These are phyloP conservation scores for Meriones unguiculatus DNA, from an alignment of 2,113 vertebrate genomes.

Conservation along the genomic window DNA sequence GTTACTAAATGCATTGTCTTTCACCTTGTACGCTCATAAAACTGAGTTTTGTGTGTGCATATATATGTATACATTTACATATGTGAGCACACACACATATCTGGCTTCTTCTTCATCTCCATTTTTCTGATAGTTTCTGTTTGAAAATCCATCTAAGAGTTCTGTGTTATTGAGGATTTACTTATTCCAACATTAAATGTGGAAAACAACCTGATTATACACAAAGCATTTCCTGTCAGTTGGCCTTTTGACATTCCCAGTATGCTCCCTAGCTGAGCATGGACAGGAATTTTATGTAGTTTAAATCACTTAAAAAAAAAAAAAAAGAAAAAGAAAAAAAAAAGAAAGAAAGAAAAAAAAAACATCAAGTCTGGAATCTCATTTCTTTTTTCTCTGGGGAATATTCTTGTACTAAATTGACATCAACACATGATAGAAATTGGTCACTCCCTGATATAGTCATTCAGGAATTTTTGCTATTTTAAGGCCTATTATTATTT, in stretches of 20 bases:
- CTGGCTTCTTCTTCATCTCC: background rate
- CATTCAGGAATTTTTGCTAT: conserved; percentile 80
- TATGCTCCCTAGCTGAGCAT: conserved; percentile 52
- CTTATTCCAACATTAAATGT: conserved; percentile 54
- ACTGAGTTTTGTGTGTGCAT: background rate
- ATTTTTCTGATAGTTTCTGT: background rate
- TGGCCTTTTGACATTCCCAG: conserved; percentile 69
- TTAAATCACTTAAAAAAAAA: conserved; percentile 55
- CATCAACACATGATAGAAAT: conserved; percentile 80
- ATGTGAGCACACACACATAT: background rate
- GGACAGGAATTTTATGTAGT: conserved; percentile 46
- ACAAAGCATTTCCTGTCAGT: conserved; percentile 65
- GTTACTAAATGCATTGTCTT: background rate
- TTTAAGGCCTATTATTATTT: conserved; percentile 81
- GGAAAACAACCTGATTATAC: conserved; percentile 44
- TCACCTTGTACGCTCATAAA: background rate
- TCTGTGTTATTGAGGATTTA: conserved; percentile 23
- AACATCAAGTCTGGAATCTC: conserved; percentile 50
- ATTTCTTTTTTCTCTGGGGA: conserved; percentile 74
- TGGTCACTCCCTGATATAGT: conserved; percentile 77
- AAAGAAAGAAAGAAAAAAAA: background rate
- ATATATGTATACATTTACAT: background rate
- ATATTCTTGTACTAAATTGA: conserved; percentile 73
- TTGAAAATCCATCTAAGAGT: conserved; percentile 16
- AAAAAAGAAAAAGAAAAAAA: background rate